phyloP scores from a whole-genome alignment of 2,888 invertebrate genomes.

The Phalera bucephala region DNA sequence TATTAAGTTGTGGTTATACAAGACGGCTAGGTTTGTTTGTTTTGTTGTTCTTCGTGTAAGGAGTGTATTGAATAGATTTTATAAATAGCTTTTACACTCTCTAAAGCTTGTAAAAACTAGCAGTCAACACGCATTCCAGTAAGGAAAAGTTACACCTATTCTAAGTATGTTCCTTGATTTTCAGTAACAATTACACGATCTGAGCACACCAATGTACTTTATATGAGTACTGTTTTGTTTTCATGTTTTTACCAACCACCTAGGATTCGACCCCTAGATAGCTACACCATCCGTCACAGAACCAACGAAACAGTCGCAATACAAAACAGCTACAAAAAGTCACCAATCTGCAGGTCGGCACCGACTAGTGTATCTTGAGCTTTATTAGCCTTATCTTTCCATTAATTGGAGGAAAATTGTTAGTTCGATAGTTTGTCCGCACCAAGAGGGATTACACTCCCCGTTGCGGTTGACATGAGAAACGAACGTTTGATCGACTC shows the following conservation, averaged over 20 bases:
- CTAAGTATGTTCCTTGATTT: too few relatives aligned
- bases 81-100: too few relatives aligned
- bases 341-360: slow-evolving; percentile 9
- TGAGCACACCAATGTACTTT: too few relatives aligned
- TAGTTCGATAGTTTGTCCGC: slow-evolving; percentile 26
- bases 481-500: too few relatives aligned
- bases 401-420: slow-evolving; percentile 37
- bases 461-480: slow-evolving; percentile 25
- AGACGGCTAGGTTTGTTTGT: not conserved
- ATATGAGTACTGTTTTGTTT: too few relatives aligned
- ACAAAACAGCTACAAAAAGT: slow-evolving; percentile 16
- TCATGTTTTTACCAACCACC: too few relatives aligned
- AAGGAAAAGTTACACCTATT: too few relatives aligned
- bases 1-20: not conserved
- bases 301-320: slow-evolving; percentile 1
- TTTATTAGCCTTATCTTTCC: slow-evolving; percentile 7
- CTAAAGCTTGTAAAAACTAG: too few relatives aligned
- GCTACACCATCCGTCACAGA: not conserved
- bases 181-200: too few relatives aligned
- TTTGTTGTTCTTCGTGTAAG: too few relatives aligned
- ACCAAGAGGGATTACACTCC: slow-evolving; percentile 16
- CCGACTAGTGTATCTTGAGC: slow-evolving; percentile 18
- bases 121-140: too few relatives aligned
- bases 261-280: not conserved
- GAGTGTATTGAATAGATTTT: too few relatives aligned